A percentile compares a stretch with the other conserved stretches of the same genome.
phyloP scores from a whole-genome alignment of 2,797 vertebrate genomes.

The Hephaestus fuliginosus region DNA sequence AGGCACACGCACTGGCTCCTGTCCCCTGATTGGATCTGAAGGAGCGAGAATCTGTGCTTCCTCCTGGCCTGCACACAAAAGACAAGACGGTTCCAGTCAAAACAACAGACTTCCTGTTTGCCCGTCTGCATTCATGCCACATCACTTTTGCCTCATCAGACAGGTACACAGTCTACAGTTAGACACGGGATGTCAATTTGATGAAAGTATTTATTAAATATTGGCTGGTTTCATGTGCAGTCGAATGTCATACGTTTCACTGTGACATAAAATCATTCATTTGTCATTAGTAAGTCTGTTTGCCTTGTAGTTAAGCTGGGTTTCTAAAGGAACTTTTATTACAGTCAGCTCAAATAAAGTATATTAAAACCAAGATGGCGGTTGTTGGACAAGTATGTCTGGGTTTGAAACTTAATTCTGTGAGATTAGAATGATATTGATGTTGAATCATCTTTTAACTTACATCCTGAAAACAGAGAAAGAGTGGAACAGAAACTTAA shows the following conservation, averaged over 20 bases:
- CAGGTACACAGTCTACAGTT: neutral
- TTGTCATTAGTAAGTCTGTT: neutral
- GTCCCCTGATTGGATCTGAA: conserved; percentile 19
- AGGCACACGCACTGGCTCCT: neutral
- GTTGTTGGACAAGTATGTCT: too few species aligned
- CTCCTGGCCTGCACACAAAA: conserved; percentile 17
- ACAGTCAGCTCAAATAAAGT: neutral
- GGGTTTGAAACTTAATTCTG: neutral
- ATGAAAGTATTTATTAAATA: neutral
- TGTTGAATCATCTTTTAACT: too few species aligned
- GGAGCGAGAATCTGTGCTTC: conserved; percentile 16
- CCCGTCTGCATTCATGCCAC: neutral
- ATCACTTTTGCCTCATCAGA: neutral
- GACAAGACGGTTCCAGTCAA: conserved; percentile 35
- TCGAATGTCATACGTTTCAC: neutral
- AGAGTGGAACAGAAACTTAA: too few species aligned
- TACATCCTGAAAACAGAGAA: too few species aligned
- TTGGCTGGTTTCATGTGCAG: neutral
- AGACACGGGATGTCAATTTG: neutral
- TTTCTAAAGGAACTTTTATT: neutral
- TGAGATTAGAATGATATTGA: neutral
- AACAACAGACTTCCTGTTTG: conserved; percentile 34
- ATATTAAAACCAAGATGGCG: too few species aligned
- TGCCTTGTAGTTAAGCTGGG: neutral
- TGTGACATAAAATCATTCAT: neutral